Conservation (phyloP, 2,888 invertebrate genomes). For the Cremastobaeus sp. region DNA sequence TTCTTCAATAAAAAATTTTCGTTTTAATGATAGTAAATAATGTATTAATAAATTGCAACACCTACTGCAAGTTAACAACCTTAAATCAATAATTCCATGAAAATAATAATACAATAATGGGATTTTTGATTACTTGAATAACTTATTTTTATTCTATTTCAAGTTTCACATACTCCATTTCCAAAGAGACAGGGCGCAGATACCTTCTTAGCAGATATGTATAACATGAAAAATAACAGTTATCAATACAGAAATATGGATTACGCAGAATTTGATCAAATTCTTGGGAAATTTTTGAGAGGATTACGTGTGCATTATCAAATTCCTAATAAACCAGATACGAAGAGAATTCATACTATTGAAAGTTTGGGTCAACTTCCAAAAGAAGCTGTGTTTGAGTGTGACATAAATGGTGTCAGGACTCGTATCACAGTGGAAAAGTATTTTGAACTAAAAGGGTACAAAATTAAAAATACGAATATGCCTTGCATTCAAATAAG, state of each 20-base stretch:
- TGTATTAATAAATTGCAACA: too few relatives aligned
- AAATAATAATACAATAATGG: background rate
- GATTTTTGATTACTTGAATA: background rate
- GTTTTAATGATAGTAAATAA: too few relatives aligned
- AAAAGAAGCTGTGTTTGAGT: constrained; percentile 3
- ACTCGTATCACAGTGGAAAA: constrained; percentile 77
- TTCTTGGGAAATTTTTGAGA: constrained; percentile 16
- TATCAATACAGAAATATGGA: constrained; percentile 5
- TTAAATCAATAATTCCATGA: background rate
- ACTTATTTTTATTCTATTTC: constrained; percentile 69
- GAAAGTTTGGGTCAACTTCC: constrained; percentile 12
- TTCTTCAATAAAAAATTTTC: too few relatives aligned
- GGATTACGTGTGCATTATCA: constrained; percentile 17
- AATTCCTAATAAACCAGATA: constrained; percentile 16
- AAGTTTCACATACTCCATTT: constrained; percentile 30
- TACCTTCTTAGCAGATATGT: constrained; percentile 23
- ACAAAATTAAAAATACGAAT: constrained; percentile 81
- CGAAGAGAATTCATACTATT: constrained; percentile 24
- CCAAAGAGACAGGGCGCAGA: background rate
- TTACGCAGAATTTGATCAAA: constrained; percentile 9
- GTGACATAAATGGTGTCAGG: constrained; percentile 61
- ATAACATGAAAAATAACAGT: background rate
- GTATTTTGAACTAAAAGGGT: constrained; percentile 79
- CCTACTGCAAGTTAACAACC: too few relatives aligned
- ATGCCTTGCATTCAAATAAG: constrained; percentile 94